These are phyloP conservation scores for Dermatophagoides farinae DNA, from an alignment of 1,140 invertebrate species.

Conservation along the genomic window DNA sequence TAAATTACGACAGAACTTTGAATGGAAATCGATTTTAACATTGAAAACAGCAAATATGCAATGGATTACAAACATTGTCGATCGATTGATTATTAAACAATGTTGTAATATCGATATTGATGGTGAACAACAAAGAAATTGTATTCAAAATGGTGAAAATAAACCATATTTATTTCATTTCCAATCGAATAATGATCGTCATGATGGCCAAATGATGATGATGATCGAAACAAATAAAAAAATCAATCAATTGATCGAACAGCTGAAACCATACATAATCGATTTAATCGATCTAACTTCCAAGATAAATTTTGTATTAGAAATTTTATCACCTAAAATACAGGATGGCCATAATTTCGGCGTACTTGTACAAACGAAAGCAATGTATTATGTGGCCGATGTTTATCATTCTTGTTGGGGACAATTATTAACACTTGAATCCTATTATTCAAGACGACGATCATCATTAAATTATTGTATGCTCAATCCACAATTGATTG, in stretches of 20 bases:
- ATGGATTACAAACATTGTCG: neutral
- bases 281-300: conserved; percentile 7
- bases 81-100: neutral
- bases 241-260: conserved; percentile 2
- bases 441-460: conserved; percentile 49
- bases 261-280: conserved; percentile 8
- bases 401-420: neutral
- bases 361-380: conserved; percentile 52
- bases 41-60: neutral
- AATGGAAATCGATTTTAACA: neutral
- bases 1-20: neutral
- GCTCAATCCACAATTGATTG: conserved; percentile 34
- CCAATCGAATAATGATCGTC: neutral
- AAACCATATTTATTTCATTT: neutral
- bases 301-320: conserved; percentile 92
- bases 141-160: neutral
- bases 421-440: neutral
- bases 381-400: neutral
- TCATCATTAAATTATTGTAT: conserved; percentile 28
- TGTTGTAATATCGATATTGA: neutral
- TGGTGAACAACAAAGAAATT: neutral
- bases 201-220: neutral
- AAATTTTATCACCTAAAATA: conserved; percentile 93
- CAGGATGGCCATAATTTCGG: conserved; percentile 98
- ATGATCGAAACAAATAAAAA: conserved; percentile 10